These are phyloP conservation scores for Acipenser transmontanus DNA, from an alignment of 2,797 vertebrate genomes.

Conservation along the genomic window DNA sequence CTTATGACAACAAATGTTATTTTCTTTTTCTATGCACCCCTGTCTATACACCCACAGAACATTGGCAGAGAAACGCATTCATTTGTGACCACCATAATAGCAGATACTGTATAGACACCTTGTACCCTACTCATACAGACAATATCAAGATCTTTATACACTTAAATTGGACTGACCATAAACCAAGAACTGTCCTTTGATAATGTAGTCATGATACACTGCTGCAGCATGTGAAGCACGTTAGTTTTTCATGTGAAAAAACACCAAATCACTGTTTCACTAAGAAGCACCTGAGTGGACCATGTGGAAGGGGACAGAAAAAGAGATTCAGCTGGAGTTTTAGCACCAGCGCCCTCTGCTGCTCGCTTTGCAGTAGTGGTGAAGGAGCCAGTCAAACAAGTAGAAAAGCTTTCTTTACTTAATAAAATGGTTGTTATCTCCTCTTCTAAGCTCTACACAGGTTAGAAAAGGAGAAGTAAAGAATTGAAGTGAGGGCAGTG, in stretches of 20 bases:
- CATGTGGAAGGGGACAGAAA: constrained; percentile 40
- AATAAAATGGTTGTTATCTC: constrained; percentile 83
- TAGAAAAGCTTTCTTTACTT: constrained; percentile 66
- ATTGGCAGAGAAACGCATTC: too few relatives aligned
- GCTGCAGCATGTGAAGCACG: constrained; percentile 6
- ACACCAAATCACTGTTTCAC: constrained; percentile 6
- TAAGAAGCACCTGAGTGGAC: constrained; percentile 69
- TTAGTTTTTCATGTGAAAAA: constrained; percentile 9
- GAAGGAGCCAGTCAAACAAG: constrained; percentile 48
- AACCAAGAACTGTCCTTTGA: constrained; percentile 14
- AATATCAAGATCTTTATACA: too few relatives aligned
- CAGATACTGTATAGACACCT: too few relatives aligned
- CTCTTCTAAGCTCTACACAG: constrained; percentile 83
- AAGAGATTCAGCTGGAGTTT: constrained; percentile 45
- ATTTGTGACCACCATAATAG: too few relatives aligned
- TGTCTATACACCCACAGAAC: too few relatives aligned
- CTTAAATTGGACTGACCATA: constrained; percentile 20
- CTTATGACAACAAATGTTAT: too few relatives aligned
- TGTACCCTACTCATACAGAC: too few relatives aligned
- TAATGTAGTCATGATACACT: background rate
- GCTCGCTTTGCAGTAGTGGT: constrained; percentile 47
- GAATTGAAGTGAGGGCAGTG: constrained; percentile 40
- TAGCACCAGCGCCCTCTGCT: constrained; percentile 61
- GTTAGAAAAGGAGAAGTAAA: constrained; percentile 56
- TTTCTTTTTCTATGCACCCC: too few relatives aligned